Evolutionary conservation across 2,113 vertebrate species (phyloP), one percentile per base, ranked within the genome.

Genomic region (Triplophysa siluroides): DNA sequence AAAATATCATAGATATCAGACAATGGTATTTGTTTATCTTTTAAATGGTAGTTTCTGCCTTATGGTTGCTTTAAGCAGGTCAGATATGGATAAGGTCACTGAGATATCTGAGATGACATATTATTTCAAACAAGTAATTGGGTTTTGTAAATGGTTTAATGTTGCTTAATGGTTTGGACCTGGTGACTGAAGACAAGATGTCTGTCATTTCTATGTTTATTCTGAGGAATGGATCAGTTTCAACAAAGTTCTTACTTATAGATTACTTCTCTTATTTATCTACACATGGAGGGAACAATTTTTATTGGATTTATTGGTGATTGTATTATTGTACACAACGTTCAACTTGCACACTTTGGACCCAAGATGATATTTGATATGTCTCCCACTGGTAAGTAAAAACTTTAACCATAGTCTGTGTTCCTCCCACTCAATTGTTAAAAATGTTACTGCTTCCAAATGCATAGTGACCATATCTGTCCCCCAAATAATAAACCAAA

Each of bases 81-180:
- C 7, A 54, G 54, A 58, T 58, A 58, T 58, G 19, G 54, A 58
- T 9, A 21, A 58, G 18, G 54, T 58, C 54, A 58, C 14, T 21
- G 19, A 21, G 54, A 58, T 58, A n/a, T n/a, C 8, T 45, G 8
- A 45, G 8, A 45, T 45, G 33, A 11, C 6, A 43, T 45, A 45
- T n/a, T 21, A 18, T 52, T 26, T 29, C 24, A 70, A 14, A 70
- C 1, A 16, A 18, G 26, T 70, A 9, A 6, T 29, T 54, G 68
- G 18, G 14, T 18, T 6, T 19, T 4, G 8, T 54, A 23, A 69
- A 52, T 52, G 23, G 16, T 26, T 24, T 24, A 52, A 52, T 26
- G 26, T 29, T 52, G 45, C 45, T 70, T 70, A 9, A 70, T 70
- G 14, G 13, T 52, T 52, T 54, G 68, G 45, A 52, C 45, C 68